Evolutionary conservation across 1,140 invertebrate species (phyloP).

Genomic region (Apis laboriosa): DNA sequence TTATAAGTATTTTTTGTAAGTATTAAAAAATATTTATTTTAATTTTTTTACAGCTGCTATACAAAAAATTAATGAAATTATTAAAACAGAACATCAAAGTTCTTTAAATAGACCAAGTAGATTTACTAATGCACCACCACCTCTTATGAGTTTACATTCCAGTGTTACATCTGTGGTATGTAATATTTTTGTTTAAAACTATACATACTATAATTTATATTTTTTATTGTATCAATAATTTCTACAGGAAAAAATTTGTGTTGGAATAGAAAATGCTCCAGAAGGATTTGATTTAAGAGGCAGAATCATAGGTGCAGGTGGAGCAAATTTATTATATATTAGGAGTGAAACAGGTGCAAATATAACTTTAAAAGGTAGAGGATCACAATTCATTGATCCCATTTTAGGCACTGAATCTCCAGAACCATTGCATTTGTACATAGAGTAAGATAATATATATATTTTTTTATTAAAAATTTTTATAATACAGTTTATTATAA

Average conservation of each 20-base stretch:
- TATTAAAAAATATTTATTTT: slow-evolving; percentile 20
- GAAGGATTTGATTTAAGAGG: slow-evolving; percentile 88
- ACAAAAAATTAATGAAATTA: slow-evolving; percentile 84
- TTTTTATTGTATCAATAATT: slow-evolving; percentile 18
- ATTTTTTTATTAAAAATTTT: slow-evolving; percentile 18
- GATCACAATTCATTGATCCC: slow-evolving; percentile 85
- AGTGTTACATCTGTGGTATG: slow-evolving; percentile 76
- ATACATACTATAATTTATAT: not conserved
- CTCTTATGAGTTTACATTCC: slow-evolving; percentile 80
- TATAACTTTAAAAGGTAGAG: slow-evolving; percentile 87
- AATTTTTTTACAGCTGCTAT: slow-evolving; percentile 81
- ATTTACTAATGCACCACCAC: slow-evolving; percentile 81
- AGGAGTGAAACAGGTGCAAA: slow-evolving; percentile 88
- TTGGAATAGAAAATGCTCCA: slow-evolving; percentile 89
- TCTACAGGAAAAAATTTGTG: slow-evolving; percentile 87
- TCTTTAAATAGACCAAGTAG: slow-evolving; percentile 78
- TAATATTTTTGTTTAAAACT: slow-evolving; percentile 21
- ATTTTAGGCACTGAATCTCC: slow-evolving; percentile 85
- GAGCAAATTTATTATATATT: slow-evolving; percentile 89
- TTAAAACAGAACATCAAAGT: slow-evolving; percentile 80
- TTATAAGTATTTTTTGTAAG: not conserved
- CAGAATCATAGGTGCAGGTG: slow-evolving; percentile 86
- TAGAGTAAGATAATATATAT: slow-evolving; percentile 82
- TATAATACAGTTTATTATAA: not conserved
- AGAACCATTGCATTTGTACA: slow-evolving; percentile 89